A percentile compares a stretch with the other conserved stretches of the same genome.
Conservation (phyloP, 2,797 vertebrate genomes). For the Alfaro cultratus region DNA sequence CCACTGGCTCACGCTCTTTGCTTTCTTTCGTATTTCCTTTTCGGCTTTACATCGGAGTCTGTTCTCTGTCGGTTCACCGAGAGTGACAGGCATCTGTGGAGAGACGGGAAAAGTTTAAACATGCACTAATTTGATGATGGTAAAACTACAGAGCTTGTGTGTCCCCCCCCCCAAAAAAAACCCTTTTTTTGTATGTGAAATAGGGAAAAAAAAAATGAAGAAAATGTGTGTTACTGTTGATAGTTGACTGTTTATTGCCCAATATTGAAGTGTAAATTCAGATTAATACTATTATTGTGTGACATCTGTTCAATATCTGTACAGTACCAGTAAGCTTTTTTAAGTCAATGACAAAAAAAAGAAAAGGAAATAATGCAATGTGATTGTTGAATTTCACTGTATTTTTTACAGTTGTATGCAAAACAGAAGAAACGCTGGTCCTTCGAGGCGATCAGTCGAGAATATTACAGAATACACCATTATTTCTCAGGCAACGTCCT, state of each 20-base stretch:
- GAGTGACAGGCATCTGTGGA: conserved; percentile 40
- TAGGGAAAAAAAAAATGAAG: conserved; percentile 72
- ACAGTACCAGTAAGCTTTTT: conserved; percentile 81
- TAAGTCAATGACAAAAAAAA: conserved; percentile 77
- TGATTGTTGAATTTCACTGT: conserved; percentile 85
- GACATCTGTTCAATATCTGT: conserved; percentile 83
- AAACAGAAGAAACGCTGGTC: conserved; percentile 72
- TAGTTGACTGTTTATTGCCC: conserved; percentile 85
- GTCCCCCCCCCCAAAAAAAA: conserved; percentile 16
- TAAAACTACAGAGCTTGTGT: conserved; percentile 76
- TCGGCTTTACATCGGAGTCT: conserved; percentile 65
- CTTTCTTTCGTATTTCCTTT: conserved; percentile 55
- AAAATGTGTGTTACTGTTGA: conserved; percentile 80
- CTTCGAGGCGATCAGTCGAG: conserved; percentile 72
- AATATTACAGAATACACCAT: conserved; percentile 71
- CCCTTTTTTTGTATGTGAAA: conserved; percentile 83
- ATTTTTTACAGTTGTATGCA: conserved; percentile 88
- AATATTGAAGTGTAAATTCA: conserved; percentile 85
- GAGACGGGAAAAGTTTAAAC: conserved; percentile 51
- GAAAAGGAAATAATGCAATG: conserved; percentile 71
- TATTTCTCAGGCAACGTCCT: conserved; percentile 81
- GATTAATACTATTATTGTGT: conserved; percentile 83
- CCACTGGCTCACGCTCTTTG: conserved; percentile 50
- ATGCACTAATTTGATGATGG: conserved; percentile 78
- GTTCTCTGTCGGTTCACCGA: conserved; percentile 65